Conservation (phyloP, 2,113 vertebrate species). For the Cyphomyrus plagiostoma region DNA sequence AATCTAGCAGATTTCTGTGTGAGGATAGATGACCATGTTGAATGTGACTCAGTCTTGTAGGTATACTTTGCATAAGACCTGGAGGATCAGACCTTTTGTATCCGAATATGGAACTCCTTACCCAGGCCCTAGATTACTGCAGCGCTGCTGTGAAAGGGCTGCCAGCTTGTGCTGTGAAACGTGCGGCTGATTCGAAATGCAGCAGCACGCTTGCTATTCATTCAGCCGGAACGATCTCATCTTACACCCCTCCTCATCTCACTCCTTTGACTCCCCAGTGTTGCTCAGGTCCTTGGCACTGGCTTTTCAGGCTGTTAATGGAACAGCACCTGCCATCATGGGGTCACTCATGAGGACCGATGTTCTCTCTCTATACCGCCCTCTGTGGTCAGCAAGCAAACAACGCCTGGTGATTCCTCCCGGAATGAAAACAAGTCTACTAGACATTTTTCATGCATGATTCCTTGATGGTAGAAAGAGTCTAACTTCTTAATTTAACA, state of each 20-base stretch:
- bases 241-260: not conserved
- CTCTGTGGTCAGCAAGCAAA: not conserved
- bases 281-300: not conserved
- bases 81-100: not conserved
- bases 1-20: not conserved
- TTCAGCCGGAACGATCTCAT: not conserved
- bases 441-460: not conserved
- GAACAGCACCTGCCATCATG: not conserved
- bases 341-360: not conserved
- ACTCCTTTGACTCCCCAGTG: not conserved
- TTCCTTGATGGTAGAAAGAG: not conserved
- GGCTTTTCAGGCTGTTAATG: not conserved
- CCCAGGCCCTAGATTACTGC: not conserved
- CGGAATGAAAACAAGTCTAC: not conserved
- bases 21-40: not conserved
- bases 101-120: not conserved
- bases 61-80: not conserved
- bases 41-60: not conserved
- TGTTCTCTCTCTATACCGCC: not conserved
- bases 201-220: not conserved
- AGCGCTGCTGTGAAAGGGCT: not conserved
- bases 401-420: not conserved
- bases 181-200: not conserved
- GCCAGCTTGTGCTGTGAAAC: not conserved
- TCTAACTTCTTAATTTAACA: not conserved